phyloP scores from a whole-genome alignment of 1,140 invertebrate genomes.

The Rhyzopertha dominica region DNA sequence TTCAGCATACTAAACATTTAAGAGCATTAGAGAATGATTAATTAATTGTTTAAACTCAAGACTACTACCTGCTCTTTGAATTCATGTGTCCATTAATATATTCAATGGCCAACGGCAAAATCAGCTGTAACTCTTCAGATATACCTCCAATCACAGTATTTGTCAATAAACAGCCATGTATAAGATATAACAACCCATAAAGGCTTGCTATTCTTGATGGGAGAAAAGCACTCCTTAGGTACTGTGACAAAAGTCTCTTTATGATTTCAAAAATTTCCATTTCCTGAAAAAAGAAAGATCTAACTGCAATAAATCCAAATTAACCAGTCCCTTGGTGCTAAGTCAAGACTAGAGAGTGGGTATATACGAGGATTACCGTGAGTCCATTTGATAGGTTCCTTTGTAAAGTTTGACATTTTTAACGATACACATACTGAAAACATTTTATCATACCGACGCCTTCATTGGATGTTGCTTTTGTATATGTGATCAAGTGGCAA shows the following conservation, averaged over 20 bases:
- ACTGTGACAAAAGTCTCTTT: constrained; percentile 57
- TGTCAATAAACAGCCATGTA: constrained; percentile 59
- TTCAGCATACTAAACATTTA: constrained; percentile 46
- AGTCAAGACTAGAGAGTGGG: no score
- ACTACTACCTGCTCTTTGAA: constrained; percentile 49
- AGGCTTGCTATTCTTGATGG: constrained; percentile 63
- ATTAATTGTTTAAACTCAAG: constrained; percentile 16
- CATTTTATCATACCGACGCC: no score
- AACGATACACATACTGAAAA: no score
- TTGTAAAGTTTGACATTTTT: no score
- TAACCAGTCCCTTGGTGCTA: constrained; percentile 1
- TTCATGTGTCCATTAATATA: constrained; percentile 65
- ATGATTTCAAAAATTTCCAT: constrained; percentile 57
- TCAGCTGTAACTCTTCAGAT: constrained; percentile 54
- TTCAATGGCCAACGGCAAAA: constrained; percentile 61
- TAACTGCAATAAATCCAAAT: constrained; percentile 3
- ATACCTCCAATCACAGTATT: constrained; percentile 52
- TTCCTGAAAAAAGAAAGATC: constrained; percentile 43
- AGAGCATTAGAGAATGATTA: constrained; percentile 4
- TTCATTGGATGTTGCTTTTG: no score
- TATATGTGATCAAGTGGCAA: no score
- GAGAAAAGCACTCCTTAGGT: constrained; percentile 61
- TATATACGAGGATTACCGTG: constrained; percentile 10
- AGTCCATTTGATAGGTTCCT: background rate
- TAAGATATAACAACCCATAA: constrained; percentile 70